Percentiles rank a stretch among this genome's conserved stretches.
phyloP scores from a whole-genome alignment of 2,888 invertebrate species.

The Brassicogethes aeneus region DNA sequence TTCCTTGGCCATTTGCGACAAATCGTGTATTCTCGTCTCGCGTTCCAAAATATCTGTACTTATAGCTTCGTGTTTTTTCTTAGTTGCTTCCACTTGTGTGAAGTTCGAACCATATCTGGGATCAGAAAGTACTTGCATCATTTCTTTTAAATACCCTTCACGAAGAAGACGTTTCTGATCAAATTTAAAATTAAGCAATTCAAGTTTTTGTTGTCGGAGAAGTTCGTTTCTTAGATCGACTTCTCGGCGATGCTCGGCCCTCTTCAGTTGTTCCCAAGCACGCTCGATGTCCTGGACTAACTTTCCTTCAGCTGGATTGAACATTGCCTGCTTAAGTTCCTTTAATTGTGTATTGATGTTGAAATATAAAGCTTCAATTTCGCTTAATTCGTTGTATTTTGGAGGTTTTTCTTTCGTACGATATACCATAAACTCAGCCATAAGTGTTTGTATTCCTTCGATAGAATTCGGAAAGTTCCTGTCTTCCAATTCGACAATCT shows the following conservation, averaged over 20 bases:
- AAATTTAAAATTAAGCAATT: conserved; percentile 93
- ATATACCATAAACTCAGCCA: conserved; percentile 89
- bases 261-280: conserved; percentile 88
- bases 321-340: conserved; percentile 83
- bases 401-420: conserved; percentile 96
- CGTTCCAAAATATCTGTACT: conserved; percentile 91
- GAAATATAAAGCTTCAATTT: conserved; percentile 93
- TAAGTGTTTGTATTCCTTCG: conserved; percentile 87
- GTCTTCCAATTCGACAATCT: conserved; percentile 73
- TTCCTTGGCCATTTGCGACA: conserved; percentile 90
- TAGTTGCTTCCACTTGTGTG: conserved; percentile 90
- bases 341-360: conserved; percentile 94
- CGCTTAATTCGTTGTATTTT: conserved; percentile 93
- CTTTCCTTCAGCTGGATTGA: conserved; percentile 80
- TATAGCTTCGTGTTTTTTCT: conserved; percentile 98
- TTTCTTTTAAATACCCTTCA: conserved; percentile 93
- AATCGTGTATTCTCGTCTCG: conserved; percentile 88
- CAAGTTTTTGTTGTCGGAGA: conserved; percentile 82
- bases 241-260: conserved; percentile 90
- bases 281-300: conserved; percentile 91
- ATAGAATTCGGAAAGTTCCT: conserved; percentile 88
- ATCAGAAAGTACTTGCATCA: conserved; percentile 91
- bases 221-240: conserved; percentile 86
- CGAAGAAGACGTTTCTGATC: conserved; percentile 90
- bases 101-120: conserved; percentile 85